Base-by-base conservation (phyloP, 2,113 vertebrate species). In the Corythornis vintsioides region DNA sequence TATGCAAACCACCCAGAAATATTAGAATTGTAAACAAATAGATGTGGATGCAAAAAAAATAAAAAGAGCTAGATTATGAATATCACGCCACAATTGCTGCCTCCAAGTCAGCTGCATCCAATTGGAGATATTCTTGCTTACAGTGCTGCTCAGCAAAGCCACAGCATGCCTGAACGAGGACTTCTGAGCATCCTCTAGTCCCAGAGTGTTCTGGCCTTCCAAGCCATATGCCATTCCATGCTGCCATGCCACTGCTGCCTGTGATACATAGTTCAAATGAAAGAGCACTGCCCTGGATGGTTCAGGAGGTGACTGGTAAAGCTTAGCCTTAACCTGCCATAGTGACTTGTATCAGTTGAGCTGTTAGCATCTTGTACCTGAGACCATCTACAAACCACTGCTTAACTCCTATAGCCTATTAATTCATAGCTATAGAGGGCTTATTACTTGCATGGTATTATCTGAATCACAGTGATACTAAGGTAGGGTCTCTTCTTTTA, bases 261-360 rank as follows among this genome's bases (percentile, higher is more conserved):
- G 10, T 3, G 29, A n/a, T 24, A 31, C 19, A 13, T 0, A 7
- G 42, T 4, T 77, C 52, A 31, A 43, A 29, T 0, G 1, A 8
- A n/a, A 76, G 43, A 59, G 42, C 19, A 3, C 38, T 71, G 56
- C 19, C 47, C 63, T 21, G 6, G 15, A 48, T 18, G 3, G 21
- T 10, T n/a, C 35, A 69, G 81, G 29, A 70, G 31, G 42, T 24
- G 33, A 50, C 31, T 35, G 57, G 22, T 38, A 9, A 47, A 47
- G 59, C 17, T 82, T 10, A 52, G 25, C 25, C 25, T n/a, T n/a
- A n/a, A 64, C 13, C 65, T 81, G 81, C 42, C 40, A 24, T 4
- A 31, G 8, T 6, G 33, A 78, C n/a, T 40, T 75, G 14, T 18
- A 16, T 35, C n/a, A 25, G 26, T 10, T 57, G 53, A 84, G 63